Evolutionary conservation across 1,140 invertebrate species (phyloP).

Genomic region (Atta cephalotes): DNA sequence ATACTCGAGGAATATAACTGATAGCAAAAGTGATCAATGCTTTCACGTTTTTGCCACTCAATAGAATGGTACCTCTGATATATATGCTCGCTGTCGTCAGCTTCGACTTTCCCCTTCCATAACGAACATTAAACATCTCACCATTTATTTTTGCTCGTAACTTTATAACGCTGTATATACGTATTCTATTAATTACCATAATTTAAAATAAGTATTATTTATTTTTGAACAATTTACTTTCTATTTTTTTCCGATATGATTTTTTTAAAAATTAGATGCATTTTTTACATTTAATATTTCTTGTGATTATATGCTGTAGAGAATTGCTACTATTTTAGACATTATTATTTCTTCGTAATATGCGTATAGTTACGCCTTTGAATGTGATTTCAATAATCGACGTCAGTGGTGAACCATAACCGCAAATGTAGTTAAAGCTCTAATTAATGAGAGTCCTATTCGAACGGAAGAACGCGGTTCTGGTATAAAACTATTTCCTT

Average conservation of each 20-base stretch:
- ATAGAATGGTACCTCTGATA: conserved; percentile 44
- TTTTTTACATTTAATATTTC: conserved; percentile 8
- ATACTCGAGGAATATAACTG: not conserved
- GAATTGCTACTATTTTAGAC: not conserved
- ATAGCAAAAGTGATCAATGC: conserved; percentile 13
- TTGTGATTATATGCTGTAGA: not conserved
- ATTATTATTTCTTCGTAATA: conserved; percentile 4
- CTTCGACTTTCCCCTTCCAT: conserved; percentile 40
- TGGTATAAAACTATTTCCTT: conserved; percentile 39
- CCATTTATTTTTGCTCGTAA: not conserved
- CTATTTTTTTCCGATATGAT: not conserved
- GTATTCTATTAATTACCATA: conserved; percentile 9
- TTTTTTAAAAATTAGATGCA: not conserved
- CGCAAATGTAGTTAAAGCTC: conserved; percentile 25
- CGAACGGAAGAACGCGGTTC: conserved; percentile 68
- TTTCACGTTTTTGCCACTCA: conserved; percentile 42
- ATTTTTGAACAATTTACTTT: not conserved
- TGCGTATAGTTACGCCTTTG: conserved; percentile 4
- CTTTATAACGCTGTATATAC: not conserved
- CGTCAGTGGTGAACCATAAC: conserved; percentile 55
- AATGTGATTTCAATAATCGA: not conserved
- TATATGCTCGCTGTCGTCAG: conserved; percentile 53
- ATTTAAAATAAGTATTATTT: conserved; percentile 26
- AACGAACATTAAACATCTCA: not conserved
- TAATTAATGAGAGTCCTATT: conserved; percentile 65